These are phyloP conservation scores for Maccullochella peelii DNA, from an alignment of 2,113 vertebrate genomes.

Conservation along the genomic window DNA sequence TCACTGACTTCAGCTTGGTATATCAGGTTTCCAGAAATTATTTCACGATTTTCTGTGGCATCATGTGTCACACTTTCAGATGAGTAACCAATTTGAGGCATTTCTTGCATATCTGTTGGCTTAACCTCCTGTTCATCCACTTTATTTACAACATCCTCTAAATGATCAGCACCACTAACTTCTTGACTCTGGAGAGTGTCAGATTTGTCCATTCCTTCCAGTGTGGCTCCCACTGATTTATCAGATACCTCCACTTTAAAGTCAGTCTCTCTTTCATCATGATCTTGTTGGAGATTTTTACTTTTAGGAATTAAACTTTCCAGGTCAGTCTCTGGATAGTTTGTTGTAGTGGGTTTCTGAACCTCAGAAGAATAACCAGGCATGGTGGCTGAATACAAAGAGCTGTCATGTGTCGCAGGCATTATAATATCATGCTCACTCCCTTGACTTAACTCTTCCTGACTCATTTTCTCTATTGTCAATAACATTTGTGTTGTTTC, in stretches of 20 bases:
- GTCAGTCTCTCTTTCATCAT: not conserved
- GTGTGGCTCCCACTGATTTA: not conserved
- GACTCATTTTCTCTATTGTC: not conserved
- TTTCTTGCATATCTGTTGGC: not conserved
- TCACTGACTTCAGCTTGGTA: slow-evolving; percentile 1
- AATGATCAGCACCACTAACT: not conserved
- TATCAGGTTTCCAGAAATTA: not conserved
- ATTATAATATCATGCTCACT: not conserved
- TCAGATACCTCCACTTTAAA: not conserved
- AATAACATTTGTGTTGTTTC: not conserved
- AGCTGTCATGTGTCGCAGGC: slow-evolving; percentile 4
- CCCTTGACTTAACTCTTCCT: slow-evolving; percentile 15
- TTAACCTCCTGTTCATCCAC: not conserved
- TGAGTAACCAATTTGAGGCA: not conserved
- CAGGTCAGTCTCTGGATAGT: not conserved
- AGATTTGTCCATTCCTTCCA: not conserved
- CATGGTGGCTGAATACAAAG: not conserved
- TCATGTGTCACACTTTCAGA: not conserved
- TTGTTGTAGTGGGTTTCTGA: not conserved
- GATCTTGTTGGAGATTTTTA: not conserved
- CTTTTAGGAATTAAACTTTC: not conserved
- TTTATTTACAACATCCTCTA: slow-evolving; percentile 4
- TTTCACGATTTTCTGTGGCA: not conserved
- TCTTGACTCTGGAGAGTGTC: not conserved
- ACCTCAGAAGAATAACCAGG: slow-evolving; percentile 5